Base-by-base conservation (phyloP, 2,113 vertebrate genomes). In the Oryzias woworae region DNA sequence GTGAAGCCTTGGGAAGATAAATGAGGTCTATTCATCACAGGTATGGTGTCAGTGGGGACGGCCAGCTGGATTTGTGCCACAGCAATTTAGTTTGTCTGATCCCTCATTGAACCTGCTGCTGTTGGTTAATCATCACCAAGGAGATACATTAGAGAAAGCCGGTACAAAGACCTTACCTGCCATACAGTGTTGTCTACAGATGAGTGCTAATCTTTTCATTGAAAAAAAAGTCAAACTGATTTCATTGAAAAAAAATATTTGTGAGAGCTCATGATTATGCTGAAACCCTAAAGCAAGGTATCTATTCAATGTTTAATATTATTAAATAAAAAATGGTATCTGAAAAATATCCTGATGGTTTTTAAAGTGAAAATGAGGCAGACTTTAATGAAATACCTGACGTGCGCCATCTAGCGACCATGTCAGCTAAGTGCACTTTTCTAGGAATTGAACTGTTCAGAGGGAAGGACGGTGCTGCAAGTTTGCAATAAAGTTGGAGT, bases 61-160 rank as follows among this genome's bases (percentile, higher is more conserved):
- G 78, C 80, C 82, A 77, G 84, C 80, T 86, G 72, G 71, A 59
- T 54, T 51, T 23, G 36, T 83, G 84, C 79, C 79, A 80, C 69
- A 57, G 57, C 58, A 63, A 55, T 81, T 78, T 66, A 69, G 70
- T 68, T 66, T 72, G 74, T 64, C 48, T 50, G 46, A 62, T 70
- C 53, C 60, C 60, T 75, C 73, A 59, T 58, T 83, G 22, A 80
- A 87, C 65, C 68, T 74, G 58, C 59, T 67, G 43, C 50, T 54
- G 71, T 84, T 78, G 71, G 84, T 77, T 26, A 66, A 47, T 56
- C 45, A 3, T 83, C 71, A 78, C 75, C 56, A 47, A 82, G 75
- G 66, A 78, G 61, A 74, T 73, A 61, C 81, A 49, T 73, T 66
- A 86, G 80, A 80, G 86, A 81, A 84, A 53, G 68, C 60, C 22